Evolutionary conservation across 2,888 invertebrate genomes (phyloP).

Genomic region (Aphodius granarius): DNA sequence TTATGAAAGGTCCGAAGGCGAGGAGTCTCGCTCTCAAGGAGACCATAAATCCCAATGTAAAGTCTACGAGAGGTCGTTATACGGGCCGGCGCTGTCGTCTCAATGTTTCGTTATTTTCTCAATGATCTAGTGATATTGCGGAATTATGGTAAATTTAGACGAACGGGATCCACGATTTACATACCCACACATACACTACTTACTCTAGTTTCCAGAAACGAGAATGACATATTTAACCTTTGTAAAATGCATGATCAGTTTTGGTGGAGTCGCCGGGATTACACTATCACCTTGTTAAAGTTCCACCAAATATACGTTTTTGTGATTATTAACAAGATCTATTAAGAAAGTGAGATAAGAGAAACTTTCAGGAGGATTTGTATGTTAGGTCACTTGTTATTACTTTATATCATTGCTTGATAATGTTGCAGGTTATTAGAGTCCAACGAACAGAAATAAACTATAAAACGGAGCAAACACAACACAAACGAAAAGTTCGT

Average conservation of each 20-base stretch:
- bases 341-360: too few relatives aligned
- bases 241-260: background rate
- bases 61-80: conserved; percentile 21
- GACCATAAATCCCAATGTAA: conserved; percentile 22
- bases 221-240: background rate
- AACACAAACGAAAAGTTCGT: background rate
- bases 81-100: conserved; percentile 2
- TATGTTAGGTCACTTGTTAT: too few relatives aligned
- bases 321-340: too few relatives aligned
- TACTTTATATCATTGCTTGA: too few relatives aligned
- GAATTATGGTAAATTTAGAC: conserved; percentile 11
- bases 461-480: background rate
- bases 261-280: background rate
- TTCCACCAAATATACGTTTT: too few relatives aligned
- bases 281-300: too few relatives aligned
- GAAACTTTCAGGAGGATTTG: too few relatives aligned
- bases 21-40: conserved; percentile 15
- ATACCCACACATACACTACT: background rate
- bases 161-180: background rate
- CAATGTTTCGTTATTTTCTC: conserved; percentile 10
- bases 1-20: conserved; percentile 21
- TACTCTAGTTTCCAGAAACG: background rate
- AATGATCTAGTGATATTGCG: conserved; percentile 10
- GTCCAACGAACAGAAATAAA: background rate
- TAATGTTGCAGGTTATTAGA: background rate